Evolutionary conservation across 1,140 invertebrate species (phyloP), one percentile per base, ranked within the genome.

Genomic region (Scaptomyza montana): DNA sequence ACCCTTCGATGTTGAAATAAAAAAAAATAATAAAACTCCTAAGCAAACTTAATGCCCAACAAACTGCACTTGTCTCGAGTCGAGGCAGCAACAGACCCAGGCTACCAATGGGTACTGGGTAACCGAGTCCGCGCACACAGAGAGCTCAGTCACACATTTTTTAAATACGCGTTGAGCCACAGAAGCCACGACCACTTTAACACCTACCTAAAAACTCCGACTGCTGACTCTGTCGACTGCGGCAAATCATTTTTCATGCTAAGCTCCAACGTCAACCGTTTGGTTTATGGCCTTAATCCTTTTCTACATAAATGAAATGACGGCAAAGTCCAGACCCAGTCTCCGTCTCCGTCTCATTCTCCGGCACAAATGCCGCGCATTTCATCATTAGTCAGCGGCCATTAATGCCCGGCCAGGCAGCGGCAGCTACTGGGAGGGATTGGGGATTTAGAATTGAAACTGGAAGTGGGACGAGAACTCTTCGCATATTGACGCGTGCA

Each of bases 241-340:
- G 75, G 72, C 84, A 87, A 36, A 82, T 89, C 84, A 87, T 87
- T 87, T 87, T 87, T 87, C 82, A 87, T 87, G 82, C 82, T 87
- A 89, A 87, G 84, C 82, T 82, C 75, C 84, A 82, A 82, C 82
- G 82, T 87, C 82, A 87, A 86, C 82, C 82, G 74, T 89, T 87
- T 89, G 84, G 82, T 87, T 89, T 89, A 87, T 87, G 82, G 82
- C 82, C 84, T 79, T 87, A 89, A 89, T 87, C 82, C 84, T 87
- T 87, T 87, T 87, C 82, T 79, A 89, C 82, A 87, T 87, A 87
- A 87, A 87, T 87, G 84, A 82, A 80, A 79, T 67, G 75, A 74
- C 75, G 41, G 41, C 55, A 60, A 30, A 50, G 39, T 49, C 21
- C 57, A 74, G 60, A 54, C 54, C 47, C 41, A 61, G 41, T 25